phyloP scores from a whole-genome alignment of 2,113 vertebrate genomes.

The Dissostichus mawsoni region DNA sequence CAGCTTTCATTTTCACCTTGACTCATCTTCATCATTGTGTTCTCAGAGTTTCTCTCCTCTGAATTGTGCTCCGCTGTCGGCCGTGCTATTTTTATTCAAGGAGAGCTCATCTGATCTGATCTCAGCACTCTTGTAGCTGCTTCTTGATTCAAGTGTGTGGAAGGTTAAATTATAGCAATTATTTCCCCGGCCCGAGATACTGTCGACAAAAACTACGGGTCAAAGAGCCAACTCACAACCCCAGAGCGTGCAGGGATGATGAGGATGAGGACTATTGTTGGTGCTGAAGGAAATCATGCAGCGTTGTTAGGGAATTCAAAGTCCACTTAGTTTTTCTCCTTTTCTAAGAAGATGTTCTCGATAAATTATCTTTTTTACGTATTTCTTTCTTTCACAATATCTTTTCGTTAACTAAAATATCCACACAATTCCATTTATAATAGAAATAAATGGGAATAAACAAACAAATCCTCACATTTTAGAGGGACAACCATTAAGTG shows the following conservation, averaged over 20 bases:
- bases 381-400: background rate
- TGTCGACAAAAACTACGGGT: background rate
- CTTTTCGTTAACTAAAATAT: too few relatives aligned
- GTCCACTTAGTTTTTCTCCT: too few relatives aligned
- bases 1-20: slow-evolving; percentile 11
- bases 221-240: background rate
- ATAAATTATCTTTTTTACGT: too few relatives aligned
- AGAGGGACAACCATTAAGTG: too few relatives aligned
- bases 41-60: background rate
- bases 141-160: slow-evolving; percentile 8
- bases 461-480: too few relatives aligned
- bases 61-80: slow-evolving; percentile 12
- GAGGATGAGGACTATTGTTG: background rate
- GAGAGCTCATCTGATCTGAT: slow-evolving; percentile 24
- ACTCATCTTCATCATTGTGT: background rate
- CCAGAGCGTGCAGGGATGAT: background rate
- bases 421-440: too few relatives aligned
- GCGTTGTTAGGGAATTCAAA: background rate
- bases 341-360: too few relatives aligned
- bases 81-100: slow-evolving; percentile 1
- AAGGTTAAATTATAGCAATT: slow-evolving; percentile 8
- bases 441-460: too few relatives aligned
- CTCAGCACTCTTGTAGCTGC: background rate
- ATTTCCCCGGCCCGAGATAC: background rate
- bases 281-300: background rate